Evolutionary conservation across 23 tunicate genomes (phyloP), one percentile per base, ranked within the genome.

Genomic region (Oikopleura albicans): DNA sequence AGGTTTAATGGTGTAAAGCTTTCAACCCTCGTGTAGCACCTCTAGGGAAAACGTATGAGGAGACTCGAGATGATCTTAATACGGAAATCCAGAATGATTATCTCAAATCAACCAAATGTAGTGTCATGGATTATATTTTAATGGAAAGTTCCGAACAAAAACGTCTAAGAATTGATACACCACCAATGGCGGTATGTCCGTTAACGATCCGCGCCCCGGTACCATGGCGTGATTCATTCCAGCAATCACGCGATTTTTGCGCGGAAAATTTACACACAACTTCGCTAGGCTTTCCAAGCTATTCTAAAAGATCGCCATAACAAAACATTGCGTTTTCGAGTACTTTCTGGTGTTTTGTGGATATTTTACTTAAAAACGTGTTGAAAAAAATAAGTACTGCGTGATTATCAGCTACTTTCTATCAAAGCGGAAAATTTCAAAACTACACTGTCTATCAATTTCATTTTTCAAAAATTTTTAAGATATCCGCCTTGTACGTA

Each of bases 131-230:
- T 22, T 49, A 8, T 49, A 49, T 49, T 49, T 22, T 49, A 8
- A 8, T 49, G 59, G 59, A 49, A 8, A 8, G 8, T 49, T 49
- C 8, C 59, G 59, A 49, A 22, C 59, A 49, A 49, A 49, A 49
- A 22, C 59, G 59, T 8, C 59, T 49, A 22, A 49, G 22, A 49
- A 49, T 49, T 49, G 59, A 49, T 8, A 49, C 22, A 8, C 59
- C 59, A 8, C 59, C 8, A 8, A 22, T 8, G 59, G 8, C 59
- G 59, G 16, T 22, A 8, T 8, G 22, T 38, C 87, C 40, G 28
- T 83, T 85, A 28, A 84, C 83, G 1, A 89, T 92, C 84, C 86
- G 97, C 1, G 97, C 97, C 1, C 97, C 97, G 36, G 97, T 92
- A 38, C 97, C 97, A n/a, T 92, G 97, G 97, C 75, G 84, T 12